Percentiles rank a stretch among this genome's conserved stretches.
phyloP scores from a whole-genome alignment of 2,797 vertebrate genomes.

The Toxotes lorentzi region DNA sequence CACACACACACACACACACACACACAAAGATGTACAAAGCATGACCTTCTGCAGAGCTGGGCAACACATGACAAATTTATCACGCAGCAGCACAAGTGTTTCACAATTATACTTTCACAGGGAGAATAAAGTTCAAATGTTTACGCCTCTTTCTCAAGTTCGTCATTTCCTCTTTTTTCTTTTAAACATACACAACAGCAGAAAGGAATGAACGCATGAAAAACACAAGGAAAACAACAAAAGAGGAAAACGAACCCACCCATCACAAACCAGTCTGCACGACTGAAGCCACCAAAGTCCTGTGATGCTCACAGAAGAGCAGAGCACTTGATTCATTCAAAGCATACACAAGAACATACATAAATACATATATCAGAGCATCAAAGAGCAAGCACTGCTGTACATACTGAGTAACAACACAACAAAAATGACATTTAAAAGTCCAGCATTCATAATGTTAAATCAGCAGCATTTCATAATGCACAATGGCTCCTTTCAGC shows the following conservation, averaged over 20 bases:
- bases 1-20: constrained; percentile 24
- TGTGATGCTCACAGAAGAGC: background rate
- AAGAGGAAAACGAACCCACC: background rate
- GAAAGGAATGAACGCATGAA: background rate
- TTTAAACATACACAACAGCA: background rate
- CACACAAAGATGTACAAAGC: too few species aligned
- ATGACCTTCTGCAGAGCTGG: background rate
- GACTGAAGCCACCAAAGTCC: too few species aligned
- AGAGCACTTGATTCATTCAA: too few species aligned
- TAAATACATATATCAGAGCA: too few species aligned
- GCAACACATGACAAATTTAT: constrained; percentile 3
- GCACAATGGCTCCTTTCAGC: too few species aligned
- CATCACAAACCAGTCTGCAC: background rate
- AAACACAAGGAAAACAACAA: background rate
- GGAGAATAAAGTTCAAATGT: background rate
- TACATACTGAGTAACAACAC: too few species aligned
- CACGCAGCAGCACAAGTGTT: constrained; percentile 3
- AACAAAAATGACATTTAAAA: too few species aligned
- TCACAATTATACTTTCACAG: background rate
- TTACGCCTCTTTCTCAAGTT: background rate
- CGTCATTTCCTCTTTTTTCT: background rate
- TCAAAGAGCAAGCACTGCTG: too few species aligned
- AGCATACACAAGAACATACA: too few species aligned
- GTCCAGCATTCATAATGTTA: too few species aligned
- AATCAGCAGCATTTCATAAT: background rate